Evolutionary conservation across 2,888 invertebrate genomes (phyloP), one percentile per base, ranked within the genome.

Genomic region (Chrysopilus asiliformis): DNA sequence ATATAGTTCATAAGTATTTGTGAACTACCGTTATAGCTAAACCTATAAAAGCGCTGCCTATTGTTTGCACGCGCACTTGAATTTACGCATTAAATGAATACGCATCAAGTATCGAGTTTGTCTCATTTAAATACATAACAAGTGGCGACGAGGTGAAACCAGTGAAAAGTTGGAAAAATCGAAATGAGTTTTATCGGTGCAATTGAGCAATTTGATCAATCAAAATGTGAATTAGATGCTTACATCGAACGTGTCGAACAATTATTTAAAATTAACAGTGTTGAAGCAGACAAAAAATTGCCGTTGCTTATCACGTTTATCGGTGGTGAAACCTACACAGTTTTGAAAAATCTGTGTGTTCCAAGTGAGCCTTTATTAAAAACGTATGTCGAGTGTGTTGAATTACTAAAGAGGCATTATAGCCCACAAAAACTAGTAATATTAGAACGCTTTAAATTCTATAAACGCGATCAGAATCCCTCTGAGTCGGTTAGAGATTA

Each of bases 231-330:
- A n/a, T n/a, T n/a, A n/a, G n/a, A n/a, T n/a, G n/a, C n/a, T n/a
- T 30, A 30, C 30, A 14, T 14, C 4, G 41, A 39, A 13, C 22
- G 39, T 4, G 28, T 42, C 6, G 39, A 37, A 17, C 36, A 42
- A 36, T 17, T 36, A 17, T 39, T 42, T 32, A 12, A 34, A 9
- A 34, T 36, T 8, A 42, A 39, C 36, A 16, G 3, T 2, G 20
- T 39, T 13, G 18, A 12, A 6, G 32, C 16, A 13, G 24, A 10
- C 2, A 41, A 24, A 22, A 39, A 41, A 24, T 8, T 41, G 13
- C 38, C 41, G 30, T 13, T 39, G 12, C 30, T 41, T 1, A 19
- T 41, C n/a, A 34, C 38, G 18, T 28, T 39, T 15, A 39, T 42
- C 22, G 34, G 38, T 16, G 36, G 26, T 6, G 36, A 42, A 30